Evolutionary conservation across 2,113 vertebrate genomes (phyloP).

Genomic region (Tonatia bakeri): DNA sequence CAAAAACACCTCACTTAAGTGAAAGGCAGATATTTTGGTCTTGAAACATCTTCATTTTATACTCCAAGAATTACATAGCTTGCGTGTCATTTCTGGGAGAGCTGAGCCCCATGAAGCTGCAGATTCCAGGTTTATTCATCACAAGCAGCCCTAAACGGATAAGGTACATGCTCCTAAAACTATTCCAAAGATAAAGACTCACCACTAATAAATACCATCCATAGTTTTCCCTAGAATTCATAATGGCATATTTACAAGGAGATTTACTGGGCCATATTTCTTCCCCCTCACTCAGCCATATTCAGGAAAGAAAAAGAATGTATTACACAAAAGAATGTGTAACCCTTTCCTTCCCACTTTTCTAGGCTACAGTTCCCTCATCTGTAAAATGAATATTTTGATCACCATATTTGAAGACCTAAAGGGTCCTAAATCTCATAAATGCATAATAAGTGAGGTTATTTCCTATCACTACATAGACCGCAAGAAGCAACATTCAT

Average conservation of each 20-base stretch:
- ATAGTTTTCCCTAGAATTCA: not conserved
- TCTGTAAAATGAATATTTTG: not conserved
- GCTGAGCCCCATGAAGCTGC: not conserved
- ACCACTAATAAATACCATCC: not conserved
- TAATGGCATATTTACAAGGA: not conserved
- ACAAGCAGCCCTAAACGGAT: not conserved
- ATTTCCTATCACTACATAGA: not conserved
- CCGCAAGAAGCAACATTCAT: not conserved
- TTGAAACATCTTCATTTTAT: not conserved
- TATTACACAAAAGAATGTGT: not conserved
- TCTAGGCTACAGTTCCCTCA: not conserved
- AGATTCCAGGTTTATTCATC: not conserved
- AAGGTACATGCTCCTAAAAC: not conserved
- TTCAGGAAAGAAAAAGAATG: not conserved
- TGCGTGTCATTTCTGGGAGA: not conserved
- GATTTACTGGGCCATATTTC: not conserved
- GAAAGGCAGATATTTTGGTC: not conserved
- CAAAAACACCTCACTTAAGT: not conserved
- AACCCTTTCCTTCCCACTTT: not conserved
- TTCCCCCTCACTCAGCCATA: not conserved
- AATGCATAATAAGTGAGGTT: not conserved
- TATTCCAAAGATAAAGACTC: not conserved
- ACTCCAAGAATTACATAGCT: not conserved
- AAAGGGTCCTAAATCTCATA: not conserved
- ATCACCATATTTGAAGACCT: not conserved